phyloP scores from a whole-genome alignment of 1,140 invertebrate species.

The Orius laevigatus region DNA sequence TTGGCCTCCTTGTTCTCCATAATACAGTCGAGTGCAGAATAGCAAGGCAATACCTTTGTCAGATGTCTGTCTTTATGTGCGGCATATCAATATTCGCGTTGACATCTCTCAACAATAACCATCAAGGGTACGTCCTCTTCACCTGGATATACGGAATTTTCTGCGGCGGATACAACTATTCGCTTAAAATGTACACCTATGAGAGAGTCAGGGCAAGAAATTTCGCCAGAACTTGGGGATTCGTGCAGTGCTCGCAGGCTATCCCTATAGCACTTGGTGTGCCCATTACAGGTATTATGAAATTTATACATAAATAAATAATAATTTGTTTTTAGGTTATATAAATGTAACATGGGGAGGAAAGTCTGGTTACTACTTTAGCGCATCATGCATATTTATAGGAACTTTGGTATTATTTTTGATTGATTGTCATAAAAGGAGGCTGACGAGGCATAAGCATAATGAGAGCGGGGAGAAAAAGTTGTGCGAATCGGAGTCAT shows the following conservation, averaged over 20 bases:
- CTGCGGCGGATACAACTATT: conserved; percentile 70
- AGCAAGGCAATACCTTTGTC: conserved; percentile 65
- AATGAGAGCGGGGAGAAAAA: conserved; percentile 23
- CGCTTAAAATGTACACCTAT: conserved; percentile 76
- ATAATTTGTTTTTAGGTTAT: conserved; percentile 39
- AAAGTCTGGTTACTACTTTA: conserved; percentile 66
- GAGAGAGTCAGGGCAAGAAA: conserved; percentile 68
- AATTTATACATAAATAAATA: background rate
- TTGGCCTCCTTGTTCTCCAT: conserved; percentile 65
- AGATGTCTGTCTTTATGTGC: conserved; percentile 56
- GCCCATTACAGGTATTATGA: conserved; percentile 54
- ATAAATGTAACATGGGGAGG: conserved; percentile 56
- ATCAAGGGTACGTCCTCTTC: conserved; percentile 63
- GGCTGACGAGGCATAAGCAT: conserved; percentile 48
- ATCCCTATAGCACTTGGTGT: conserved; percentile 73
- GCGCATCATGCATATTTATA: conserved; percentile 55
- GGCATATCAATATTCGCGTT: conserved; percentile 62
- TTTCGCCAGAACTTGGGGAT: conserved; percentile 77
- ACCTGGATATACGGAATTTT: conserved; percentile 70
- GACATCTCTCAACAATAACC: conserved; percentile 59
- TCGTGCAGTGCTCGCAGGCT: conserved; percentile 73
- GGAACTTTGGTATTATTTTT: conserved; percentile 61
- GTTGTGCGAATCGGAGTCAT: conserved; percentile 36
- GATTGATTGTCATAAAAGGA: conserved; percentile 57
- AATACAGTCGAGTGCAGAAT: conserved; percentile 72